Evolutionary conservation across 2,113 vertebrate genomes (phyloP), one percentile per base, ranked within the genome.

Genomic region (Hippocampus barbouri): DNA sequence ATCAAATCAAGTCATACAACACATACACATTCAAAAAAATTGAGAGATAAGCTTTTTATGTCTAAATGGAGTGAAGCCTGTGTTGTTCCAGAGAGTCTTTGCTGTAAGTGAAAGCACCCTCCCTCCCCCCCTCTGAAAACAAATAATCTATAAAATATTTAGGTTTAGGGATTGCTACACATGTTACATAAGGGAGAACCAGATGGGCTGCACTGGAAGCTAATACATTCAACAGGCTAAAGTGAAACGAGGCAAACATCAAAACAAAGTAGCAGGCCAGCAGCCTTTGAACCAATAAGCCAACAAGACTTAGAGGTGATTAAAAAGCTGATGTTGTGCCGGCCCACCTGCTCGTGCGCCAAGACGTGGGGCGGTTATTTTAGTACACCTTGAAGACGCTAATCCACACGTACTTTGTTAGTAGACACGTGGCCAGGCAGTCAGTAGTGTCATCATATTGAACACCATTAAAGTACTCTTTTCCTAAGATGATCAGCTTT

Each of bases 341-440:
- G 57, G 66, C 63, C 59, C 27, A 53, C 54, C 51, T 78, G 70
- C 64, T 79, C 30, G 20, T 72, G 70, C 53, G 73, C 66, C 57
- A 38, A 70, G 69, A 77, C 79, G 64, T 34, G 34, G 21, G 60
- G 20, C 34, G 57, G 79, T 77, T 89, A 88, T 89, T 87, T 87
- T 79, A 82, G 77, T 72, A 61, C 57, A 65, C 75, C 71, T 54
- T 54, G 53, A 66, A 66, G 77, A 56, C 41, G 79, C 75, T 83
- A 85, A 86, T 88, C 86, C 86, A 78, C 65, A 79, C 68, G 73
- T 82, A 80, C 45, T 34, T 30, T 43, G 38, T 12, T 41, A 4
- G 63, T 18, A 25, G 59, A 34, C 59, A 61, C 59, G 59, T 61
- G 59, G 5, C 34, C 59, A 34, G 59, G 25, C 59, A 61, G 16